phyloP scores from a whole-genome alignment of 35 echinoderm and acorn worm species.

The Lytechinus pictus region DNA sequence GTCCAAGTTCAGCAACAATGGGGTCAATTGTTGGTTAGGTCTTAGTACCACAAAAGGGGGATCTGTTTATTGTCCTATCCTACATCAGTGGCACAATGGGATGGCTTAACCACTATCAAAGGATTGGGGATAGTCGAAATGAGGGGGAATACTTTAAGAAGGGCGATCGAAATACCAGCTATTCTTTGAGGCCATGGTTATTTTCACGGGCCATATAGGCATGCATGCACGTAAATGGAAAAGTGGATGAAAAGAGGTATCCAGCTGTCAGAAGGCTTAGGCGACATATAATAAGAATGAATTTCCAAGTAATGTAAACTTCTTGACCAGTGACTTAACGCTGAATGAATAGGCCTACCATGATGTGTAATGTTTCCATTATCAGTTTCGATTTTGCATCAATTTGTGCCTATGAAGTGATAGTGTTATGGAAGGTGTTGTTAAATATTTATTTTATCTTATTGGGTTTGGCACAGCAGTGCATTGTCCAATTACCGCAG shows the following conservation, averaged over 20 bases:
- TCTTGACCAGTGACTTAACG: background rate
- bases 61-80: slow-evolving; percentile 33
- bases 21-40: background rate
- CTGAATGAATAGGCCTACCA: too few relatives aligned
- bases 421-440: too few relatives aligned
- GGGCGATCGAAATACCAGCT: background rate
- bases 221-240: background rate
- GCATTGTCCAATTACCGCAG: too few relatives aligned
- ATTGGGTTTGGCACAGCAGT: too few relatives aligned
- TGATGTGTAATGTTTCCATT: background rate
- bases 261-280: background rate
- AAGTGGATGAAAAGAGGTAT: background rate
- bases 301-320: background rate
- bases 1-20: slow-evolving; percentile 7
- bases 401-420: too few relatives aligned
- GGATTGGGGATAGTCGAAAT: background rate
- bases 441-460: too few relatives aligned
- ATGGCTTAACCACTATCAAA: background rate
- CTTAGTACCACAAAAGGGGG: background rate
- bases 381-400: background rate
- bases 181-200: background rate
- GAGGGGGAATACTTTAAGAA: background rate
- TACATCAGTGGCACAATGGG: slow-evolving; percentile 7
- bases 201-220: background rate
- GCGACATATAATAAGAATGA: background rate